These are phyloP conservation scores for Apoda limacodes DNA, from an alignment of 2,888 invertebrate genomes.

Conservation along the genomic window DNA sequence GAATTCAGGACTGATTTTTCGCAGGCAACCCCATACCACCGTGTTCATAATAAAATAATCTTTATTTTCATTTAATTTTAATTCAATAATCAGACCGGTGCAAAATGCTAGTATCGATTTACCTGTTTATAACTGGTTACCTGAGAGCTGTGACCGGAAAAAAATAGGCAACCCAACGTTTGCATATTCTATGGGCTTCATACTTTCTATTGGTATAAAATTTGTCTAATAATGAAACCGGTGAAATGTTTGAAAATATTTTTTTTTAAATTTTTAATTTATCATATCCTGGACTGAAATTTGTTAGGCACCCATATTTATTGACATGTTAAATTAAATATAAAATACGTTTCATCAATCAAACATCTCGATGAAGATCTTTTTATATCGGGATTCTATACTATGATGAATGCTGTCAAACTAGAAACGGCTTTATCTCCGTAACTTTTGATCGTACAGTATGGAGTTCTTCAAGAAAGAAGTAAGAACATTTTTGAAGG, in stretches of 20 bases:
- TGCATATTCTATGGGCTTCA: conserved; percentile 17
- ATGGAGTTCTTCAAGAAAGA: no score
- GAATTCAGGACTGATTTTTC: conserved; percentile 14
- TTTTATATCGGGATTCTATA: background rate
- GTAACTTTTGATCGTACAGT: no score
- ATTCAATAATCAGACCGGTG: conserved; percentile 13
- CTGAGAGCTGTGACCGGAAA: conserved; percentile 13
- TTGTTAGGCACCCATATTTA: background rate
- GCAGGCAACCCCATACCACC: conserved; percentile 12
- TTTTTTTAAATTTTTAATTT: background rate
- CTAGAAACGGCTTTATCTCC: no score
- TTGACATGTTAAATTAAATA: background rate
- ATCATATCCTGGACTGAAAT: background rate
- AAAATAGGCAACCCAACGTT: conserved; percentile 15
- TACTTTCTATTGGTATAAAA: conserved; percentile 18
- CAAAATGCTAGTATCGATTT: conserved; percentile 10
- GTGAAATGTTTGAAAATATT: conserved; percentile 6
- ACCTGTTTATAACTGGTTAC: conserved; percentile 14
- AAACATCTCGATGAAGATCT: background rate
- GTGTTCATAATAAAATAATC: conserved; percentile 13
- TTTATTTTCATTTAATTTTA: conserved; percentile 12
- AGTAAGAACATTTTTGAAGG: no score
- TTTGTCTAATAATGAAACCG: conserved; percentile 11
- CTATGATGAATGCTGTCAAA: no score
- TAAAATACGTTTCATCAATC: background rate